phyloP scores from a whole-genome alignment of 2,113 vertebrate species.

The Erpornis zantholeuca region DNA sequence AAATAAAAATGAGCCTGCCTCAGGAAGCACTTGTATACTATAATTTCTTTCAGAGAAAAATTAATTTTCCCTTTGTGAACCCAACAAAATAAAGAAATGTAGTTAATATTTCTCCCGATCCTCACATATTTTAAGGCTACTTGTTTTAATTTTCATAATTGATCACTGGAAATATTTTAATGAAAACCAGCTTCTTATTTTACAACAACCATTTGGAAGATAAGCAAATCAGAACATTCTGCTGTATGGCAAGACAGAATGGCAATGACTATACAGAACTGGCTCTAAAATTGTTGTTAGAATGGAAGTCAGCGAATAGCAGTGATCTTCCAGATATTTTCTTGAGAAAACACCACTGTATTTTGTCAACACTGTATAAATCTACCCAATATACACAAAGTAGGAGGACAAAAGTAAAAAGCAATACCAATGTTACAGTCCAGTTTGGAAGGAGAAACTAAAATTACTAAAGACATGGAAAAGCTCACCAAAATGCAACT shows the following conservation, averaged over 20 bases:
- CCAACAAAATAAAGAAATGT: slow-evolving; percentile 14
- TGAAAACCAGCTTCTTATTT: background rate
- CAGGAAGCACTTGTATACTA: slow-evolving; percentile 4
- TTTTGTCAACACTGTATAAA: background rate
- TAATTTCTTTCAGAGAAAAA: background rate
- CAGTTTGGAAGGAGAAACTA: background rate
- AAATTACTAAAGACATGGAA: background rate
- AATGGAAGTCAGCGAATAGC: background rate
- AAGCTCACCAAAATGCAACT: background rate
- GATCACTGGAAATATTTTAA: background rate
- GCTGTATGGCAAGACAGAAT: background rate
- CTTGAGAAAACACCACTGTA: background rate
- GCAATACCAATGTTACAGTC: background rate
- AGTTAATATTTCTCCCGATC: background rate
- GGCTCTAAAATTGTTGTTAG: background rate
- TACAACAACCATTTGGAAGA: background rate
- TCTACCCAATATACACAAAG: background rate
- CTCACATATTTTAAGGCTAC: background rate
- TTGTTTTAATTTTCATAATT: background rate
- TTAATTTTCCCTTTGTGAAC: background rate
- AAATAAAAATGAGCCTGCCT: slow-evolving; percentile 31
- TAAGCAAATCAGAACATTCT: background rate
- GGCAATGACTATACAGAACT: background rate
- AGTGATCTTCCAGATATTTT: background rate
- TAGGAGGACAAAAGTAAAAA: background rate